These are phyloP conservation scores for Nansenia antarctica DNA, from an alignment of 2,113 vertebrate species.

Conservation along the genomic window DNA sequence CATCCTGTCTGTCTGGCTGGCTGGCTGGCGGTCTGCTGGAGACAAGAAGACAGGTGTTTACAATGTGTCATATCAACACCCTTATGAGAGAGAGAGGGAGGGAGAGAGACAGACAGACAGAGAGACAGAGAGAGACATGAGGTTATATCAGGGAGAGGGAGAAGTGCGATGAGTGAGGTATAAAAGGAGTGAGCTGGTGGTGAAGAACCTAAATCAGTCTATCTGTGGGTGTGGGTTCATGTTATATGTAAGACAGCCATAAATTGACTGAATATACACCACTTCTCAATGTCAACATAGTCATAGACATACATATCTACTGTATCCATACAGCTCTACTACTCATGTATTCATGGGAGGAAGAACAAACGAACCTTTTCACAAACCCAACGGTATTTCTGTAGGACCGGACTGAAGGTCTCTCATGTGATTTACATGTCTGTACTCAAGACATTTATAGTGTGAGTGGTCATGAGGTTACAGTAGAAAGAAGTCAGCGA, in stretches of 20 bases:
- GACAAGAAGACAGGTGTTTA: conserved; percentile 10
- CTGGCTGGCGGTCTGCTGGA: conserved; percentile 27
- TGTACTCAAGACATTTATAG: too few species aligned
- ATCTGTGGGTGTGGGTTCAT: conserved; percentile 21
- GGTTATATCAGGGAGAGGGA: conserved; percentile 7
- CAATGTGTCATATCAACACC: neutral
- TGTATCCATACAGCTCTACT: too few species aligned
- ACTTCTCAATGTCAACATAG: neutral
- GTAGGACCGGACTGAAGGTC: neutral
- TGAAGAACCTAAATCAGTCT: conserved; percentile 24
- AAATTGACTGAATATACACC: neutral
- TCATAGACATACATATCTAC: neutral
- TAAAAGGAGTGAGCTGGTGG: neutral
- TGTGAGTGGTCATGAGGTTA: neutral
- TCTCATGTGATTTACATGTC: neutral
- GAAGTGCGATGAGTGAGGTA: conserved; percentile 17
- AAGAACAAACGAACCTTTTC: neutral
- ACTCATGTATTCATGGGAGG: neutral
- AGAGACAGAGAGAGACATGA: neutral
- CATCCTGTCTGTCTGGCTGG: conserved; percentile 54
- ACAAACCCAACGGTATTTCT: neutral
- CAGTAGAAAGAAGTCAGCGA: neutral
- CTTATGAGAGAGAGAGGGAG: neutral
- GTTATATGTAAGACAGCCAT: neutral
- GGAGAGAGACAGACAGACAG: neutral